Evolutionary conservation across 92 coral and sea anemone species (phyloP).

Genomic region (Galaxea fascicularis): DNA sequence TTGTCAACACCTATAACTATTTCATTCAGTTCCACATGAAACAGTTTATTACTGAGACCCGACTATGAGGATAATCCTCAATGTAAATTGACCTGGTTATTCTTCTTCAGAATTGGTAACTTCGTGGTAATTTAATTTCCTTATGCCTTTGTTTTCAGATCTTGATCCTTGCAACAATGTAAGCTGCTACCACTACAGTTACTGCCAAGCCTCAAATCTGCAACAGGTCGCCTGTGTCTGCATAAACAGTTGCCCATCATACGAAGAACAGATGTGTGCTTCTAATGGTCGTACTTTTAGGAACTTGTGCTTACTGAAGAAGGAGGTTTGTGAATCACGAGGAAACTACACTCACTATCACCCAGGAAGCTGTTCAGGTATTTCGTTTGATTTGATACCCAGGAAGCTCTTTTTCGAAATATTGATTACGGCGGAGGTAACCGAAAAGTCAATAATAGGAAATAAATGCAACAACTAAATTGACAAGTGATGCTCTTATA

Average conservation of each 20-base stretch:
- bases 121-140: neutral
- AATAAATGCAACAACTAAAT: too few relatives aligned
- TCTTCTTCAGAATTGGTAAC: too few relatives aligned
- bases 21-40: too few relatives aligned
- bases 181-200: constrained; percentile 57
- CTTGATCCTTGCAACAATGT: constrained; percentile 69
- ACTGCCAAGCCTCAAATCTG: constrained; percentile 52
- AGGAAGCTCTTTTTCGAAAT: too few relatives aligned
- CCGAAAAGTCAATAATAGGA: too few relatives aligned
- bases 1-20: too few relatives aligned
- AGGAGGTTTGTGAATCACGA: constrained; percentile 61
- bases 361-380: constrained; percentile 79
- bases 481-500: too few relatives aligned
- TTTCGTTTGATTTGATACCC: neutral
- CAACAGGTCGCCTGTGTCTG: constrained; percentile 68
- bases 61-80: too few relatives aligned
- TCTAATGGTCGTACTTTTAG: constrained; percentile 67
- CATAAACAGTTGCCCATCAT: constrained; percentile 60
- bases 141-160: constrained; percentile 26
- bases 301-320: constrained; percentile 63
- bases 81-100: too few relatives aligned
- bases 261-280: constrained; percentile 65
- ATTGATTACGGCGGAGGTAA: too few relatives aligned
- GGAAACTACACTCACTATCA: constrained; percentile 38
- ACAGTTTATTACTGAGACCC: too few relatives aligned